phyloP scores from a whole-genome alignment of 1,140 invertebrate genomes.

The Drosophila ambigua region DNA sequence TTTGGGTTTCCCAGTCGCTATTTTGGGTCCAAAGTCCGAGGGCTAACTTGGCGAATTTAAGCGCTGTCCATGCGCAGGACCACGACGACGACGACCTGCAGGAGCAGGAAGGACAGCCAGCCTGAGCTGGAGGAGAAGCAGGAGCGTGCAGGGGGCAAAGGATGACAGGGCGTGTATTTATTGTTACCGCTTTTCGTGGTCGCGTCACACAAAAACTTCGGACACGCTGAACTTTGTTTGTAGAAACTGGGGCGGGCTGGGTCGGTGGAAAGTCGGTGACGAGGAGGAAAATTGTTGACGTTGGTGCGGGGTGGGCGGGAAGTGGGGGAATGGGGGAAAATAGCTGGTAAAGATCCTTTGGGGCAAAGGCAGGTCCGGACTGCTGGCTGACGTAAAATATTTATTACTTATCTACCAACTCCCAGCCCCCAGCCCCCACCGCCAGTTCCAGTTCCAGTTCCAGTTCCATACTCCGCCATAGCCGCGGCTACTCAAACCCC shows the following conservation, averaged over 20 bases:
- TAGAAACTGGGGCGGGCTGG: constrained; percentile 6
- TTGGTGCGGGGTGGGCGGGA: too few relatives aligned
- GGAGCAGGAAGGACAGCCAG: constrained; percentile 7
- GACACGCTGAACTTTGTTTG: constrained; percentile 63
- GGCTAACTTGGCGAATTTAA: constrained; percentile 43
- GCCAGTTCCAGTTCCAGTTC: too few relatives aligned
- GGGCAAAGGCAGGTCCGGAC: constrained; percentile 31
- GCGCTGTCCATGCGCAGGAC: constrained; percentile 45
- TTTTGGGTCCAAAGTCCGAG: constrained; percentile 51
- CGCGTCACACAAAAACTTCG: constrained; percentile 60
- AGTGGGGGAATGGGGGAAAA: background rate
- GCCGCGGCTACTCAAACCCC: too few relatives aligned
- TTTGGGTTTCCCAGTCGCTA: constrained; percentile 31
- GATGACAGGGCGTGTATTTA: constrained; percentile 67
- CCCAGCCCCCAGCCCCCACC: background rate
- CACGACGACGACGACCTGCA: background rate
- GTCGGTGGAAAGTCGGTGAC: too few relatives aligned
- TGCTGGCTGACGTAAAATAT: constrained; percentile 60
- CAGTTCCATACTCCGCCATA: too few relatives aligned
- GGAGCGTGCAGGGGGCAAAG: constrained; percentile 12
- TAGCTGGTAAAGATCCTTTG: constrained; percentile 6
- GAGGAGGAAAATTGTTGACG: too few relatives aligned
- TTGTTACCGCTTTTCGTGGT: constrained; percentile 72
- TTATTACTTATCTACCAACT: constrained; percentile 61
- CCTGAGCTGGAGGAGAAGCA: background rate